A percentile compares a stretch with the other conserved stretches of the same genome.
Evolutionary conservation across 2,113 vertebrate genomes (phyloP).

Genomic region (Zosterops pallidus): DNA sequence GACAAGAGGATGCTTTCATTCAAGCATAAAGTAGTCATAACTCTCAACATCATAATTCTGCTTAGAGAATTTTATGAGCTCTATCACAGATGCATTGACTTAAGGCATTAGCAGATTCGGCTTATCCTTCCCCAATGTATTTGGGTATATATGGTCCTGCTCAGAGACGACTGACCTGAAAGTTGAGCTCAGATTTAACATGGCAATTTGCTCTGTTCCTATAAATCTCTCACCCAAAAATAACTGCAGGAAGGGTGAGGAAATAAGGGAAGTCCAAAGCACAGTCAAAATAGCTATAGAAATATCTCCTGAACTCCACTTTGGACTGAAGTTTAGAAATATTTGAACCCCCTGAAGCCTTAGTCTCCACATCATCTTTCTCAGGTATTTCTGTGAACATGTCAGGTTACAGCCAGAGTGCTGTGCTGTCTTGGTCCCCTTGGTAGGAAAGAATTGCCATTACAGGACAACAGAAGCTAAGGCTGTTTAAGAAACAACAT

Average conservation of each 20-base stretch:
- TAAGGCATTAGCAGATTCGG: constrained; percentile 4
- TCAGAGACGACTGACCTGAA: background rate
- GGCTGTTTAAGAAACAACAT: background rate
- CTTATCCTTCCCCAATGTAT: constrained; percentile 8
- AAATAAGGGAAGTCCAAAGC: background rate
- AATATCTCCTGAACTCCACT: background rate
- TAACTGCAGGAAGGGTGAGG: background rate
- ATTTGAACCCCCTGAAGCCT: background rate
- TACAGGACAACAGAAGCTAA: background rate
- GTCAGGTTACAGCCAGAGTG: background rate
- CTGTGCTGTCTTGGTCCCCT: background rate
- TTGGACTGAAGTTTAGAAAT: background rate
- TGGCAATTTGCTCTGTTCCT: background rate
- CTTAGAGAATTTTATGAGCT: constrained; percentile 35
- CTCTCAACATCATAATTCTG: background rate
- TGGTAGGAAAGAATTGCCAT: background rate
- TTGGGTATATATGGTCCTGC: background rate
- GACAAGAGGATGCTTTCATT: constrained; percentile 13
- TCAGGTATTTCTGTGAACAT: background rate
- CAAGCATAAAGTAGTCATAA: constrained; percentile 16
- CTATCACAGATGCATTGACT: constrained; percentile 19
- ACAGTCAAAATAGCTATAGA: background rate
- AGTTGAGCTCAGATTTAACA: constrained; percentile 17
- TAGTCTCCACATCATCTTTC: background rate
- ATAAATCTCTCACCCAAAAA: constrained; percentile 1